Evolutionary conservation across 2,113 vertebrate genomes (phyloP), one percentile per base, ranked within the genome.

Genomic region (Lepus timidus): DNA sequence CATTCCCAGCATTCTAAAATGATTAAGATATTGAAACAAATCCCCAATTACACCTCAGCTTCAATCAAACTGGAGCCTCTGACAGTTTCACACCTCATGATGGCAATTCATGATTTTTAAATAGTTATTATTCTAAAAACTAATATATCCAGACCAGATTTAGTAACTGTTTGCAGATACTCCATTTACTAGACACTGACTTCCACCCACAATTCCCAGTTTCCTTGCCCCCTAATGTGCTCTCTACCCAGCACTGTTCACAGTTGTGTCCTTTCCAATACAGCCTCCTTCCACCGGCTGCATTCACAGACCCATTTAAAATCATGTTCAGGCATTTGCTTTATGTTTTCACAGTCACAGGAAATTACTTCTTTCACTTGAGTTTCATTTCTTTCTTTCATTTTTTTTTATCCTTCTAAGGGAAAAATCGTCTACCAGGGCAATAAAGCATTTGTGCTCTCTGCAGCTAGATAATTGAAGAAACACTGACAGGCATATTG

Each of bases 341-440:
- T 97, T 96, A 95, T 92, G 89, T 96, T 97, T 97, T 89, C 55
- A 81, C 92, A 96, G 96, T 94, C 94, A 97, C 93, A 85, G 96
- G 95, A 98, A 98, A 97, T 98, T 98, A 96, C 96, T 98, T 97
- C 95, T 95, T 98, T 97, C 95, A 97, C 93, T 96, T 80, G 73
- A 96, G 93, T 98, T 98, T 95, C 90, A 96, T 98, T 97, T 97
- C 95, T 97, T 93, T 64, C 96, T 95, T 97, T 97, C 90, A 84
- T 29, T 55, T 52, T 68, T 23, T 90, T 44, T 76, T 33, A 68
- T 62, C 39, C 86, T 81, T 88, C 97, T 96, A 95, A 96, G 85
- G 89, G 94, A 97, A 97, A 92, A 65, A 93, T 94, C 96, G 88
- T 97, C 91, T 97, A 96, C 97, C 71, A 65, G 51, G 64, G 94